Conservation (phyloP, 2,888 invertebrate species). For the Apamea epomidion region DNA sequence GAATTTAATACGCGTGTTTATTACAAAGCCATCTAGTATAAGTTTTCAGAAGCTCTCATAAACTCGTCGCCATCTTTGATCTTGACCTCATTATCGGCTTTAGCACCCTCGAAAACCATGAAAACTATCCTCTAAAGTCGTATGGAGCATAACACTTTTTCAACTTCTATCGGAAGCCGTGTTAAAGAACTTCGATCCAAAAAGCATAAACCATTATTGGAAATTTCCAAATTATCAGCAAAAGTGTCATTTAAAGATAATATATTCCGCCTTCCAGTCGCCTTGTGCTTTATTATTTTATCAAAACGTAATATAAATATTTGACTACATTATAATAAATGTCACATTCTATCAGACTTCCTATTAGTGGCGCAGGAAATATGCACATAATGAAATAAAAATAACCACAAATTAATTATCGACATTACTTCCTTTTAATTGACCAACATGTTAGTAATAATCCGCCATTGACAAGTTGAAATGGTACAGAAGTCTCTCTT, state of each 20-base stretch:
- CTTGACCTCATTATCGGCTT: too few relatives aligned
- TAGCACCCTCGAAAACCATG: too few relatives aligned
- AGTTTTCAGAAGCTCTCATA: too few relatives aligned
- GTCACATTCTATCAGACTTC: conserved; percentile 18
- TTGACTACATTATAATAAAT: conserved; percentile 38
- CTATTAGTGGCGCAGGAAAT: conserved; percentile 25
- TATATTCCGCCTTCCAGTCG: conserved; percentile 31
- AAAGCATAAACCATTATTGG: conserved; percentile 11
- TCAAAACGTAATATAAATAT: conserved; percentile 12
- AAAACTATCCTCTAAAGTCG: too few relatives aligned
- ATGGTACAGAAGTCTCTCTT: neutral
- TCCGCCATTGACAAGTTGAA: neutral
- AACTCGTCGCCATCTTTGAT: too few relatives aligned
- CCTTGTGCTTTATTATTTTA: conserved; percentile 25
- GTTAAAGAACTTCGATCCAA: too few relatives aligned
- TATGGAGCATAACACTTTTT: too few relatives aligned
- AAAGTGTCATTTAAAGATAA: conserved; percentile 28
- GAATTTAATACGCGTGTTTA: too few relatives aligned
- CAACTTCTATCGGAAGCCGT: too few relatives aligned
- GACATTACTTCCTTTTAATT: conserved; percentile 18
- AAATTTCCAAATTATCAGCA: conserved; percentile 8
- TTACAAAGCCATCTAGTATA: too few relatives aligned
- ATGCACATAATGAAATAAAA: conserved; percentile 6
- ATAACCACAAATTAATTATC: neutral
- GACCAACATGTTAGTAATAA: conserved; percentile 15